Base-by-base conservation (phyloP, 1,140 invertebrate species). In the Solenopsis fugax region DNA sequence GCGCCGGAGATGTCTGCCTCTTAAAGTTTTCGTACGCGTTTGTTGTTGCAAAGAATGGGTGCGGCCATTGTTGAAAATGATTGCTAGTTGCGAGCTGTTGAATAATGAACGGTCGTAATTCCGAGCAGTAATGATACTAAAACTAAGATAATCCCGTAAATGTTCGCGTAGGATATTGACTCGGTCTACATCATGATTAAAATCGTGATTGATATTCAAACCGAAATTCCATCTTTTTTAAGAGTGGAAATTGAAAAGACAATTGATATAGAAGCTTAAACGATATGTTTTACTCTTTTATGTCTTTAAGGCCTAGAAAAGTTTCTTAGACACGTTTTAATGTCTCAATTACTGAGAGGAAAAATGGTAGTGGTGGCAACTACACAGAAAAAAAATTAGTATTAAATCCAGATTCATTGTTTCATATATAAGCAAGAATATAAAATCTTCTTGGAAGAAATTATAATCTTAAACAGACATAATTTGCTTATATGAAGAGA, bases 31-130 rank as follows among this genome's bases (percentile, higher is more conserved):
- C 24, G 73, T 84, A 84, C 13, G 16, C 16, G 52, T 18, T 58
- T 21, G 41, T 56, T 56, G 16, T 71, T 54, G 54, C 45, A 75
- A 75, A 60, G 69, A 73, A 84, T 73, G 65, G 67, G 80, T 73
- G 52, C 56, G 67, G 67, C 54, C 54, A 52, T 80, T 67, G 54
- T 84, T 84, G 80, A 84, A 73, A 84, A 84, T 84, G 67, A 82
- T 82, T 82, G 67, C 80, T 45, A 29, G 37, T 58, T 82, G 41
- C 18, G 52, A 72, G 52, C 52, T 58, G 78, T 72, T 29, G 67
- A 72, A 82, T 82, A 60, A 73, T 58, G 80, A 82, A 73, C 24
- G 41, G 18, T 60, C 52, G 21, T 72, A 78, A 78, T 56, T 71
- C 37, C 12, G 21, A 58, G 34, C 18, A 69, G 64, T 71, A 81